Conservation (phyloP, 2,888 invertebrate genomes). For the Torymus aiolomorphi region DNA sequence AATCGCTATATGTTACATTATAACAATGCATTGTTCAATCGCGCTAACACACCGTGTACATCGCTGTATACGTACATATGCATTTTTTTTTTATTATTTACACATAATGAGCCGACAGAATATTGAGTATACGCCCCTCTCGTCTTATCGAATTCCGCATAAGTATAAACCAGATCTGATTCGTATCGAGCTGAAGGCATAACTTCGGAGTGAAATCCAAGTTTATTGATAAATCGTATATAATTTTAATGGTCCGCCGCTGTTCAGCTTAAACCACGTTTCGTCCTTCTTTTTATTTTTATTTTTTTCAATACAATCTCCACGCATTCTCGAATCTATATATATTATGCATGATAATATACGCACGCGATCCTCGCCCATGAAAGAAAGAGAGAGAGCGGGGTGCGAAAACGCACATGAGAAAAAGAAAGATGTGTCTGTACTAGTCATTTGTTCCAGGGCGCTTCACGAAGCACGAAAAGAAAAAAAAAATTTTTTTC, state of each 20-base stretch:
- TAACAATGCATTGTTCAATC: slow-evolving; percentile 37
- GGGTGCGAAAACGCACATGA: slow-evolving; percentile 36
- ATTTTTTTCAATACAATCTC: background rate
- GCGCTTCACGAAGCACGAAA: slow-evolving; percentile 47
- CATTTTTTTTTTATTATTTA: too few relatives aligned
- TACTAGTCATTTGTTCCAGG: slow-evolving; percentile 60
- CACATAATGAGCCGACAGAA: too few relatives aligned
- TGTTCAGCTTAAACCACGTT: slow-evolving; percentile 25
- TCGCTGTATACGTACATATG: slow-evolving; percentile 6
- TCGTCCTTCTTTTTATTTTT: slow-evolving; percentile 13
- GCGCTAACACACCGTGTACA: slow-evolving; percentile 46
- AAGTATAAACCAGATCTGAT: slow-evolving; percentile 17
- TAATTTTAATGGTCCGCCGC: slow-evolving; percentile 14
- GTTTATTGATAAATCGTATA: slow-evolving; percentile 14
- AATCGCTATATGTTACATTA: background rate
- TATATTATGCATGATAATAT: too few relatives aligned
- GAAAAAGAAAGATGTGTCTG: slow-evolving; percentile 56
- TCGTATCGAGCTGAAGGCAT: slow-evolving; percentile 29
- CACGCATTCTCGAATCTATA: too few relatives aligned
- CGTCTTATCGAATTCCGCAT: slow-evolving; percentile 9
- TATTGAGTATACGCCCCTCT: too few relatives aligned
- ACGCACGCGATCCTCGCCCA: too few relatives aligned
- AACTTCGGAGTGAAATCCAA: slow-evolving; percentile 35
- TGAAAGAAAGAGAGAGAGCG: too few relatives aligned
- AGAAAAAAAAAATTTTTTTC: slow-evolving; percentile 36